Conservation (phyloP, 2,888 invertebrate genomes). For the Eumacrocentrus americanus region DNA sequence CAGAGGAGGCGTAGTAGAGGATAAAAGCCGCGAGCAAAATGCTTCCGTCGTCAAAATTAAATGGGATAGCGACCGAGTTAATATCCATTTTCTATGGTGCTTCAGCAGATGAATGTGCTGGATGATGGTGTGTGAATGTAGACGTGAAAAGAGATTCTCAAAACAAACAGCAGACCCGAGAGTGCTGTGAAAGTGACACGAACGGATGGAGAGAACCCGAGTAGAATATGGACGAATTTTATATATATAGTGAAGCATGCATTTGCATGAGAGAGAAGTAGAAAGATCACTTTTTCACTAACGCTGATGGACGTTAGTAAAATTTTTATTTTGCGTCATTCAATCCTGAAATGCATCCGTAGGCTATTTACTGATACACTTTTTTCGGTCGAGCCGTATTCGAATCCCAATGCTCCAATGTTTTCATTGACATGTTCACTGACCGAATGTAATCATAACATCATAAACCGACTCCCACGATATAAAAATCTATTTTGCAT, state of each 20-base stretch:
- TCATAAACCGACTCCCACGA: no score
- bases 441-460: no score
- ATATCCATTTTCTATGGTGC: slow-evolving; percentile 41
- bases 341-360: no score
- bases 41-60: slow-evolving; percentile 37
- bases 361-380: no score
- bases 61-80: slow-evolving; percentile 37
- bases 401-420: no score
- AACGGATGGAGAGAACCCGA: slow-evolving; percentile 8
- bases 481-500: no score
- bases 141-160: slow-evolving; percentile 2
- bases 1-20: slow-evolving; percentile 24
- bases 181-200: not conserved
- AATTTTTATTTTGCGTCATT: no score
- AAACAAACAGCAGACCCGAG: slow-evolving; percentile 4
- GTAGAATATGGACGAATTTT: slow-evolving; percentile 14
- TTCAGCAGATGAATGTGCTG: slow-evolving; percentile 15
- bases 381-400: no score
- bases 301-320: no score
- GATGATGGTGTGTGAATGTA: not conserved
- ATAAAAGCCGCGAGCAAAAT: slow-evolving; percentile 40
- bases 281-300: no score
- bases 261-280: no score
- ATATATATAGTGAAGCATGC: slow-evolving; percentile 16
- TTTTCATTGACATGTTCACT: no score